These are phyloP conservation scores for Mormyrops boulengeri DNA, from an alignment of 2,797 vertebrate genomes.

Conservation along the genomic window DNA sequence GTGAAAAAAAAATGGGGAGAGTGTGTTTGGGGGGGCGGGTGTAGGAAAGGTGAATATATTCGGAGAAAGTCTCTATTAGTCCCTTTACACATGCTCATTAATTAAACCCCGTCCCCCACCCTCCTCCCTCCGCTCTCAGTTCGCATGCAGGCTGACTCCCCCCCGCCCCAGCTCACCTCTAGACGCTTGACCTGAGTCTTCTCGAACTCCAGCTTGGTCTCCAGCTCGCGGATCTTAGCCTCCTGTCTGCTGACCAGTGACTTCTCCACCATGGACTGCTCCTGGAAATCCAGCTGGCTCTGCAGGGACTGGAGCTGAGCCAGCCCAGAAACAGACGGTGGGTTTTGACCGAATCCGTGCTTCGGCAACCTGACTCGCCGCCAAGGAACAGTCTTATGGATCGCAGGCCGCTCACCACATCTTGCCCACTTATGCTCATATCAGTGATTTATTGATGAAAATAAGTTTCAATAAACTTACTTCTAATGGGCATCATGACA, in stretches of 20 bases:
- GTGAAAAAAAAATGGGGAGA: neutral
- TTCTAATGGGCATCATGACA: conserved; percentile 8
- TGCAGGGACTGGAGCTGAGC: conserved; percentile 83
- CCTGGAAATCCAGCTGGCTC: conserved; percentile 91
- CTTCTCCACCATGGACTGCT: conserved; percentile 97
- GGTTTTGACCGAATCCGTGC: neutral
- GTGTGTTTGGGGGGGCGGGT: neutral
- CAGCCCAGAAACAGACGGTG: neutral
- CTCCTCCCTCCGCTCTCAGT: neutral
- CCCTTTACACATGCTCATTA: neutral
- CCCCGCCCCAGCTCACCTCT: conserved; percentile 66
- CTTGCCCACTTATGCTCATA: neutral
- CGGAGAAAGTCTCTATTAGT: neutral
- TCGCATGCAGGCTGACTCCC: neutral
- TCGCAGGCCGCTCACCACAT: neutral
- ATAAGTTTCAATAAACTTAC: neutral
- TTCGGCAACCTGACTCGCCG: neutral
- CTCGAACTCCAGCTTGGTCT: conserved; percentile 92
- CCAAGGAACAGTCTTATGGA: neutral
- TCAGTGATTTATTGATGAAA: neutral
- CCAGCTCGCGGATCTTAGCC: conserved; percentile 89
- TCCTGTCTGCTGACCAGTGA: conserved; percentile 90
- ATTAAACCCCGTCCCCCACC: neutral
- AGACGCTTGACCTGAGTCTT: conserved; percentile 93
- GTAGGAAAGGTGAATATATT: neutral